Evolutionary conservation across 2,888 invertebrate species (phyloP).

Genomic region (Andrena bicolor): DNA sequence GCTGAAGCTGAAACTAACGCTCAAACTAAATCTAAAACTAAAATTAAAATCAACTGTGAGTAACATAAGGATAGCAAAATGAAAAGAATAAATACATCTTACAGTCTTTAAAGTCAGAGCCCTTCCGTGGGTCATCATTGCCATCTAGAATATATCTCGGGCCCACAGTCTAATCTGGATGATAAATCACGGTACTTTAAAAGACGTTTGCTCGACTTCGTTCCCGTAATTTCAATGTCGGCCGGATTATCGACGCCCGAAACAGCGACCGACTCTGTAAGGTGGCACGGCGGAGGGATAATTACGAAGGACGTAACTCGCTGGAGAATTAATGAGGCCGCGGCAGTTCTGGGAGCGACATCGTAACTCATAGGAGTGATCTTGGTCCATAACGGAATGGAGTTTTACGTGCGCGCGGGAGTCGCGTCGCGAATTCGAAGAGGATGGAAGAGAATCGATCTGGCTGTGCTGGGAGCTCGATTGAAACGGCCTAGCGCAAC

Average conservation of each 20-base stretch:
- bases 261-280: neutral
- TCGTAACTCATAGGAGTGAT: slow-evolving; percentile 42
- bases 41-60: too few species aligned
- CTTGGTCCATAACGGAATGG: slow-evolving; percentile 9
- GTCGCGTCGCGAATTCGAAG: neutral
- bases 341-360: slow-evolving; percentile 11
- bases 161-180: too few species aligned
- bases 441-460: slow-evolving; percentile 39
- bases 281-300: slow-evolving; percentile 2
- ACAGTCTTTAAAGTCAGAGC: too few species aligned
- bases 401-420: slow-evolving; percentile 22
- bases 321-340: slow-evolving; percentile 25
- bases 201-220: slow-evolving; percentile 11
- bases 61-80: too few species aligned
- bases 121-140: too few species aligned
- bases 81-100: too few species aligned
- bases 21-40: too few species aligned
- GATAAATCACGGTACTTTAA: slow-evolving; percentile 10
- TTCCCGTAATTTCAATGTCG: slow-evolving; percentile 26
- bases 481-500: slow-evolving; percentile 36
- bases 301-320: slow-evolving; percentile 27
- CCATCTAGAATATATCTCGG: too few species aligned
- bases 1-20: too few species aligned
- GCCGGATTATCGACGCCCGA: slow-evolving; percentile 14
- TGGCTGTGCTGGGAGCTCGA: slow-evolving; percentile 5